phyloP scores from a whole-genome alignment of 2,888 invertebrate species.

The Exephanes ischioxanthus region DNA sequence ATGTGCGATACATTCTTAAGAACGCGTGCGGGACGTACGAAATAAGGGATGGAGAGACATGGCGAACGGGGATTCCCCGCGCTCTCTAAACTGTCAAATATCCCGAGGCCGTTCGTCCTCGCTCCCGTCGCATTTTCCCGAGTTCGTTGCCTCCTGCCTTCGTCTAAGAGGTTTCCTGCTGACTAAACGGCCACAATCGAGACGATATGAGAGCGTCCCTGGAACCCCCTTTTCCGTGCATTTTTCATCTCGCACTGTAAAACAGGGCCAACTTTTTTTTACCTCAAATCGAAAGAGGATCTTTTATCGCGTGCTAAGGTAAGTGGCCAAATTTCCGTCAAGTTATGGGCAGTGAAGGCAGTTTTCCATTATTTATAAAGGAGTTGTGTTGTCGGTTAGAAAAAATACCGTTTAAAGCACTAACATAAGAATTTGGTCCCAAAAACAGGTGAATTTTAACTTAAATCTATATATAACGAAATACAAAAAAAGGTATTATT shows the following conservation, averaged over 20 bases:
- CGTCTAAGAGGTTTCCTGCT: conserved; percentile 14
- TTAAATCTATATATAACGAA: too few species aligned
- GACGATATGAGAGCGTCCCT: background rate
- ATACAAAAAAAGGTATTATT: too few species aligned
- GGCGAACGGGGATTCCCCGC: conserved; percentile 1
- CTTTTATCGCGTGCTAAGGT: too few species aligned
- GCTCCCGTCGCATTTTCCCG: conserved; percentile 32
- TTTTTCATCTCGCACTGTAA: background rate
- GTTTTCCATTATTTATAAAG: too few species aligned
- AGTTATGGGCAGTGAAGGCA: too few species aligned
- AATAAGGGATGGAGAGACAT: conserved; percentile 5
- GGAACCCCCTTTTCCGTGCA: background rate
- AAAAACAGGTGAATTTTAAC: too few species aligned
- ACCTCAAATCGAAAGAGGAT: too few species aligned
- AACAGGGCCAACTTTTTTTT: too few species aligned
- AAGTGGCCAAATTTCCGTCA: too few species aligned
- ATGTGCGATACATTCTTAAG: background rate
- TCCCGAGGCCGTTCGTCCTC: conserved; percentile 52
- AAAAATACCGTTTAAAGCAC: too few species aligned
- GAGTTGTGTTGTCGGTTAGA: too few species aligned
- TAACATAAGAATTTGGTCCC: too few species aligned
- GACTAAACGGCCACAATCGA: conserved; percentile 23
- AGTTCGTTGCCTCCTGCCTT: conserved; percentile 1
- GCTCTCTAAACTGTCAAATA: conserved; percentile 49
- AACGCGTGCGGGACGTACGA: conserved; percentile 34